phyloP scores from a whole-genome alignment of 2,797 vertebrate species.

The Telmatherina bonti region DNA sequence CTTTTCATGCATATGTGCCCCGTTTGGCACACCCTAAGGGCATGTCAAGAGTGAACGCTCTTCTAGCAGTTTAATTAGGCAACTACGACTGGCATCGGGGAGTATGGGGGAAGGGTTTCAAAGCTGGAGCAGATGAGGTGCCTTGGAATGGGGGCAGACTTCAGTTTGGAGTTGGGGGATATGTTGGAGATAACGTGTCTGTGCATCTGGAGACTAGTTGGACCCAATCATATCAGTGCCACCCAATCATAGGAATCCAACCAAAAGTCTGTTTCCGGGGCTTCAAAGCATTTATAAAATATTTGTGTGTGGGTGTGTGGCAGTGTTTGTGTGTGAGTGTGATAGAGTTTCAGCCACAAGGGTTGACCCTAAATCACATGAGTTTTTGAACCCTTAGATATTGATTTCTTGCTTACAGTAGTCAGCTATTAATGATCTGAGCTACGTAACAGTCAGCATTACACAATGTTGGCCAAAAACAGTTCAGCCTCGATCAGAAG shows the following conservation, averaged over 20 bases:
- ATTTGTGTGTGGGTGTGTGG: not conserved
- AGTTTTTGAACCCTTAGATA: slow-evolving; percentile 9
- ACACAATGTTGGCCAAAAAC: slow-evolving; percentile 31
- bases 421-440: slow-evolving; percentile 27
- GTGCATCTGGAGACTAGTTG: slow-evolving; percentile 35
- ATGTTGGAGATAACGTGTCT: slow-evolving; percentile 26
- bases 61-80: slow-evolving; percentile 70
- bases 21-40: slow-evolving; percentile 68
- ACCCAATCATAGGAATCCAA: slow-evolving; percentile 34
- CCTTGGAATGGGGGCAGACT: slow-evolving; percentile 37
- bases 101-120: slow-evolving; percentile 39
- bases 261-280: slow-evolving; percentile 31
- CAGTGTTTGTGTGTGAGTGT: too few relatives aligned
- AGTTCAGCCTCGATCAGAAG: slow-evolving; percentile 16
- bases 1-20: slow-evolving; percentile 39
- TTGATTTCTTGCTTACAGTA: slow-evolving; percentile 31
- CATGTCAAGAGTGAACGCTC: slow-evolving; percentile 67
- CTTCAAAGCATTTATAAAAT: slow-evolving; percentile 7
- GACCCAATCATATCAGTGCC: slow-evolving; percentile 29
- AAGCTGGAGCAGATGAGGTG: slow-evolving; percentile 43
- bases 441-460: slow-evolving; percentile 32
- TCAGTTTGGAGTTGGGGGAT: slow-evolving; percentile 25
- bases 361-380: not conserved
- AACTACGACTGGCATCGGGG: slow-evolving; percentile 55
- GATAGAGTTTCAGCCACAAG: not conserved